Evolutionary conservation across 2,113 vertebrate species (phyloP), one percentile per base, ranked within the genome.

Genomic region (Cephalopterus ornatus): DNA sequence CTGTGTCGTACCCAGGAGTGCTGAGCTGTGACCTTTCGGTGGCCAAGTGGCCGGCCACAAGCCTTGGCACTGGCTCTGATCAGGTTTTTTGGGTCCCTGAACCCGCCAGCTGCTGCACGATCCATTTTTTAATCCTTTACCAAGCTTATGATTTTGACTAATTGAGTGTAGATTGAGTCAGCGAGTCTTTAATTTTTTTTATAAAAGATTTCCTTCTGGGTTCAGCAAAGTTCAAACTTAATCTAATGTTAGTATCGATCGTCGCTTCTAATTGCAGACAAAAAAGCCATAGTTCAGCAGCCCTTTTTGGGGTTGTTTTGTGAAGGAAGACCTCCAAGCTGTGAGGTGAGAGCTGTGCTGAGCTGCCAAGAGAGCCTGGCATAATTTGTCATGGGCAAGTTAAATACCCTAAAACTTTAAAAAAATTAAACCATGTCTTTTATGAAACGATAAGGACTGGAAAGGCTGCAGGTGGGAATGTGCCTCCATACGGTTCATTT

Each of bases 151-250:
- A 85, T 96, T 96, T 94, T 97, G 95, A 85, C 85, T 94, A 93
- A 97, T 93, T 82, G 87, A 93, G 82, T 52, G 73, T 30, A 16
- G 82, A 85, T 95, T 44, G 93, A 95, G 89, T 92, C 10, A 14
- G 50, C 3, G 3, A 72, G 89, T 92, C 76, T 95, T 88, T 93
- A 81, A 94, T 91, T 83, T 96, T 56, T 95, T 91, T 94, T 58
- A 97, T 93, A 92, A 82, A 94, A 96, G 93, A 85, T 96, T 97
- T 97, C 93, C 92, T 86, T 93, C 81, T 59, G 41, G 65, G 97
- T 94, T 96, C 91, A 71, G 85, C 71, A 58, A 93, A 95, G 95
- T 95, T 91, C 91, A 96, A 8, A 87, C 95, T 97, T 94, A 95
- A 97, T 97, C 92, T 96, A 75, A 97, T 91, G 90, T 94, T 90